Evolutionary conservation across 2,113 vertebrate genomes (phyloP), one percentile per base, ranked within the genome.

Genomic region (Melanocharis versteri): DNA sequence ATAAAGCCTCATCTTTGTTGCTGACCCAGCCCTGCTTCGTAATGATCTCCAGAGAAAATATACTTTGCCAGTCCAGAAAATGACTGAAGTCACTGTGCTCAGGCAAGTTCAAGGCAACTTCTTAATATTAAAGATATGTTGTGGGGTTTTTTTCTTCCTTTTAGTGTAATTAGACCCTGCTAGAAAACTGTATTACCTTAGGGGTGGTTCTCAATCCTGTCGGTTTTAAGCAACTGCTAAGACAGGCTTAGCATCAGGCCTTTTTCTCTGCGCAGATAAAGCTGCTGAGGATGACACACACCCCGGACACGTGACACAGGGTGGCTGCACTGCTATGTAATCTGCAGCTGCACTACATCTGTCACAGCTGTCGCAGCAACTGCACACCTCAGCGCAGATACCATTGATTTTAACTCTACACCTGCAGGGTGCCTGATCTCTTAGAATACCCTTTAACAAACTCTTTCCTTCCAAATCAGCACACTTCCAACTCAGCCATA

Each of bases 31-130:
- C 39, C 51, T 1, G 1, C 47, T 88, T 57, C 90, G 35, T 83
- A 91, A 90, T 28, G 68, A 92, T n/a, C 60, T 92, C 68, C 33
- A 48, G 71, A 77, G 90, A 88, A 95, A 89, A 77, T 78, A 75
- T 2, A n/a, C 28, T 91, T 73, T 89, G 50, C 54, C 50, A 65
- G 62, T n/a, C 30, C 75, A 77, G 75, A 88, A 93, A 91, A 91
- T 18, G 73, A 89, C 45, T 76, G 73, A 84, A 90, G 51, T 71
- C 35, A 77, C 60, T 54, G 50, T 72, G 78, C 40, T 85, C 48
- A 86, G 66, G 65, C 17, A 72, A 79, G 70, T 88, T 93, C 62
- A 90, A 90, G 85, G 37, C 33, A 85, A 76, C n/a, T 79, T 70
- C 31, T 69, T 70, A 91, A 57, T 85, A 88, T 83, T 87, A 72